Base-by-base conservation (phyloP, 2,888 invertebrate genomes). In the Thecophora atra region DNA sequence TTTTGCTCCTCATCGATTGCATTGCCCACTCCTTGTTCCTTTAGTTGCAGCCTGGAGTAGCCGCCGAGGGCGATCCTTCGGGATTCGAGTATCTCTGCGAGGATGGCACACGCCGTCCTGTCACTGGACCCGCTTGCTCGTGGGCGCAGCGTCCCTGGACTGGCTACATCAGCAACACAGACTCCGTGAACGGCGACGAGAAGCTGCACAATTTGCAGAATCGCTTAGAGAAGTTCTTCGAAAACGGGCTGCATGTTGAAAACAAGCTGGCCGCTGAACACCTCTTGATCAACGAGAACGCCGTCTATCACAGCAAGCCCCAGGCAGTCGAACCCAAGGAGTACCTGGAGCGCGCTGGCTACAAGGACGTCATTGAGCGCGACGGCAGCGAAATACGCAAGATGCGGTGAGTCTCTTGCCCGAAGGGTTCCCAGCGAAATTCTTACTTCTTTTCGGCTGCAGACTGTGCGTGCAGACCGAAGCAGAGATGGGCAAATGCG, bases 121-220 rank as follows among this genome's bases (percentile, higher is more conserved):
- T 94, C 15, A 91, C 89, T 42, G 89, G 89, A 5, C 89, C 90
- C 56, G 88, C 91, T 1, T 95, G 95, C 81, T 90, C 91, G 0
- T 95, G 95, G 95, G 94, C 94, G 0, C 93, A 93, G 0, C 89
- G 94, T 73, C 95, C 95, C n/a, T 95, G 95, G 93, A 93, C 91
- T 81, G 93, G 93, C 15, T 89, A 92, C 78, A 87, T 93, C 82
- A 91, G 91, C 7, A 93, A 93, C 80, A 89, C 89, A 15, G 91
- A 90, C 72, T 77, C 80, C 13, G 84, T 85, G 1, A 81, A 78
- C 21, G 83, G 82, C 5, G 73, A 79, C 1, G 77, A 82, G 56
- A 77, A 82, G n/a, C 74, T 86, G 42, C 80, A 84, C 44, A 79
- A 81, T 63, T 76, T 87, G 62, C 87, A 87, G 76, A 73, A 77